Evolutionary conservation across 2,113 vertebrate genomes (phyloP).

Genomic region (Chloroceryle aenea): DNA sequence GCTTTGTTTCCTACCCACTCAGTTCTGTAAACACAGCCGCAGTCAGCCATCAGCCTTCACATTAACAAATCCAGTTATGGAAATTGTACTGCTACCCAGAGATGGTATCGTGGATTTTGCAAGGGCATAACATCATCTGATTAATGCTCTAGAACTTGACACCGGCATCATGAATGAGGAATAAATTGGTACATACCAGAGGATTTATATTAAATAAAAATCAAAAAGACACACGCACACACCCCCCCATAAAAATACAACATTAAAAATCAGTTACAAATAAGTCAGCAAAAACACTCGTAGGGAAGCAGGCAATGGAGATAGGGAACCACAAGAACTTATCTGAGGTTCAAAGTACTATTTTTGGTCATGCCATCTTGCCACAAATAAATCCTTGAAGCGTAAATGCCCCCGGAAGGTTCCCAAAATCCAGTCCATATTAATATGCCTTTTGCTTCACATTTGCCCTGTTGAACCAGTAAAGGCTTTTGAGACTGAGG

Average conservation of each 20-base stretch:
- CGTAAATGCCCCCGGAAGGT: background rate
- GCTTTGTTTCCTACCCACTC: background rate
- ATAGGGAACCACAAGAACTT: background rate
- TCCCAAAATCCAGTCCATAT: background rate
- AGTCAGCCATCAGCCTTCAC: background rate
- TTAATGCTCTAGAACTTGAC: background rate
- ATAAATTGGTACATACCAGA: background rate
- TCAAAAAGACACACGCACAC: fast-evolving
- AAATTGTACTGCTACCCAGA: background rate
- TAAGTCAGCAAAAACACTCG: background rate
- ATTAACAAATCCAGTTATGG: background rate
- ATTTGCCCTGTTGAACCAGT: background rate
- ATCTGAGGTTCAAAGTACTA: background rate
- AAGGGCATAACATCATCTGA: background rate
- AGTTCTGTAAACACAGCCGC: background rate
- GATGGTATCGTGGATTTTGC: background rate
- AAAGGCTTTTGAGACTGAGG: background rate
- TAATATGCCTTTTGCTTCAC: background rate
- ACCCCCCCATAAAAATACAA: background rate
- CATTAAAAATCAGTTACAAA: background rate
- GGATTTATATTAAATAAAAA: background rate
- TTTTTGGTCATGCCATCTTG: background rate
- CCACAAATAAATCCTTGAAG: background rate
- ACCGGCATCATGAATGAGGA: background rate
- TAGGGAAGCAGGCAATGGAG: background rate